Evolutionary conservation across 2,797 vertebrate species (phyloP), one percentile per base, ranked within the genome.

Genomic region (Poecilia velifera): DNA sequence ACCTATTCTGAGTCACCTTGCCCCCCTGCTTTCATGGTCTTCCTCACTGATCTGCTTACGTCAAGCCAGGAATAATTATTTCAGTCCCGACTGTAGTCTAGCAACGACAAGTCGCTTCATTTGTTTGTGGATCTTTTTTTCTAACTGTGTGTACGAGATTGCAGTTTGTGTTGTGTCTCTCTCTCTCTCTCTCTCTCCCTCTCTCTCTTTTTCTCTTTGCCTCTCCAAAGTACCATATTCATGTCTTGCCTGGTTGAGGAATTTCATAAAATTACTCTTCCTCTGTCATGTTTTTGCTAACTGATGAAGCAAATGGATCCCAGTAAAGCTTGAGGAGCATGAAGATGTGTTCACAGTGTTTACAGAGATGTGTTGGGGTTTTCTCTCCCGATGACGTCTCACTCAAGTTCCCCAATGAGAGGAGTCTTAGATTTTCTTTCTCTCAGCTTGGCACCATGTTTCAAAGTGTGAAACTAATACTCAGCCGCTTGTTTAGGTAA

Each of bases 321-420:
- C 62, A 77, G 88, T 77, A 82, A 74, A 88, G 76, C 85, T 87
- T 1, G 72, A 86, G 78, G 57, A 82, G 72, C 45, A 72, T 36
- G 55, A 41, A 82, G 86, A 89, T 20, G 57, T 62, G 28, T 62
- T 89, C 74, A 78, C 70, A 73, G 81, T 28, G 22, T 89, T 88
- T 89, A 82, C 87, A 73, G 59, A 92, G 84, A 87, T 82, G 64
- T 8, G 2, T 76, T 78, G 72, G 72, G 41, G 53, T 89, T 88
- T 90, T 73, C 68, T 82, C 72, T 74, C 55, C 57, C 31, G 59
- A 66, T 79, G 53, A 79, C 20, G 71, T 80, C 74, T 86, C 80
- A 55, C 84, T 85, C 4, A 45, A 77, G 76, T 82, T 49, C 77
- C 81, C 75, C 14, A 0, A 72, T 49, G 79, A 62, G 34, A 8